Evolutionary conservation across 1,140 invertebrate species (phyloP), one percentile per base, ranked within the genome.

Genomic region (Hylaeus volcanicus): DNA sequence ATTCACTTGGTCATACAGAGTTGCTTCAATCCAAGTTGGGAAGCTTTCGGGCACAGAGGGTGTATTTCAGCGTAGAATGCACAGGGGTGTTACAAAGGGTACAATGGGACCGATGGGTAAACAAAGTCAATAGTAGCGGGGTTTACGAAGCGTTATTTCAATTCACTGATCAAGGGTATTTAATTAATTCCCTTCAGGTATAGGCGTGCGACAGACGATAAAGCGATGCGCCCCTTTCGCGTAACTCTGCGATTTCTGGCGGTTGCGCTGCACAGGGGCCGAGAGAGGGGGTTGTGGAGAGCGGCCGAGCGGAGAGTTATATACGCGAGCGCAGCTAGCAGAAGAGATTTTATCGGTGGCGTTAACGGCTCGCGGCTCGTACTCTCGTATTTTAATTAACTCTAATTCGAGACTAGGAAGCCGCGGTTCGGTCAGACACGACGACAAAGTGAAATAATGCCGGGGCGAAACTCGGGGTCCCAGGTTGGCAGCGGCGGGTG

Each of bases 301-400:
- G 15, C 1, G 1, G 3, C 55, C 1, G 1, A 6, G 12, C 3
- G 51, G 51, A 45, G 55, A 58, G 39, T 45, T n/a, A 58, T 60
- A 37, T 45, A 9, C n/a, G 8, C 1, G 53, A n/a, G 26, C 43
- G 6, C 41, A 9, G 26, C 3, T 26, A n/a, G 43, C 48, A 55
- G 41, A 72, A 68, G 68, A 83, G 81, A 81, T 80, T 86, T 83
- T 86, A 86, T 86, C 84, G 81, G 76, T 61, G 60, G 66, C 76
- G 85, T 80, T 86, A 83, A 82, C 76, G 76, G 60, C 84, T 74
- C 58, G 71, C 60, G 65, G 75, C 84, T 15, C 43, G 39, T 15
- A 15, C 43, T 63, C 66, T 84, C 85, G 85, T 86, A 86, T 86
- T 86, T 86, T 86, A 86, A 86, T 86, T 86, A 86, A 86, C 76